Conservation (phyloP, 2,113 vertebrate genomes). For the Sisor rabdophorus region DNA sequence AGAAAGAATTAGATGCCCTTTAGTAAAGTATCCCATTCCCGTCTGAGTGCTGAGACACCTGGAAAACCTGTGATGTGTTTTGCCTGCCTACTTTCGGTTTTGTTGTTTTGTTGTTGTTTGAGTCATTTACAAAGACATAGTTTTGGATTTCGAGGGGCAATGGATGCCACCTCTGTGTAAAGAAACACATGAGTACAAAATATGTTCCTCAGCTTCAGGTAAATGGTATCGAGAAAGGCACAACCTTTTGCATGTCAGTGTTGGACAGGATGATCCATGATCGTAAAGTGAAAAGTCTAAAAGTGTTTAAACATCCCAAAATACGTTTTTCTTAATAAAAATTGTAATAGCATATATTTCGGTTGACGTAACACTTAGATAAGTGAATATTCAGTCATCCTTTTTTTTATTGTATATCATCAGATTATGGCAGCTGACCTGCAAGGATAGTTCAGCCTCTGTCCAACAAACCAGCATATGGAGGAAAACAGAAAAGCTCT, state of each 20-base stretch:
- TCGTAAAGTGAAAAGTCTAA: background rate
- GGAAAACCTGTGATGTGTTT: conserved; percentile 9
- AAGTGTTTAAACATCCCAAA: background rate
- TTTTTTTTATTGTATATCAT: background rate
- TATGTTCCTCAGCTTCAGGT: background rate
- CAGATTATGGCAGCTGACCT: background rate
- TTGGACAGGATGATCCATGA: background rate
- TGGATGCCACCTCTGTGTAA: background rate
- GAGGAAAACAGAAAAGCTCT: background rate
- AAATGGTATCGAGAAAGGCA: background rate
- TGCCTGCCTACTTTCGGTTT: conserved; percentile 8
- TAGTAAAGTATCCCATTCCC: conserved; percentile 13
- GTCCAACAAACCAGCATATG: background rate
- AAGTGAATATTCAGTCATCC: background rate
- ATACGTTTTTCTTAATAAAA: background rate
- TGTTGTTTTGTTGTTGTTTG: background rate
- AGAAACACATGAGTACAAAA: background rate
- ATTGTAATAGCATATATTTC: background rate
- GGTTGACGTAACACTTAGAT: too few relatives aligned
- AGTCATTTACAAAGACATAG: conserved; percentile 11
- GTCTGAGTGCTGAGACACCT: background rate
- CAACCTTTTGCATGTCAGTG: background rate
- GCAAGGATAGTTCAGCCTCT: background rate
- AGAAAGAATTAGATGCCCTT: conserved; percentile 12
- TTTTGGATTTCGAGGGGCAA: conserved; percentile 12